Evolutionary conservation across 2,888 invertebrate species (phyloP).

Genomic region (Drosophila merina): DNA sequence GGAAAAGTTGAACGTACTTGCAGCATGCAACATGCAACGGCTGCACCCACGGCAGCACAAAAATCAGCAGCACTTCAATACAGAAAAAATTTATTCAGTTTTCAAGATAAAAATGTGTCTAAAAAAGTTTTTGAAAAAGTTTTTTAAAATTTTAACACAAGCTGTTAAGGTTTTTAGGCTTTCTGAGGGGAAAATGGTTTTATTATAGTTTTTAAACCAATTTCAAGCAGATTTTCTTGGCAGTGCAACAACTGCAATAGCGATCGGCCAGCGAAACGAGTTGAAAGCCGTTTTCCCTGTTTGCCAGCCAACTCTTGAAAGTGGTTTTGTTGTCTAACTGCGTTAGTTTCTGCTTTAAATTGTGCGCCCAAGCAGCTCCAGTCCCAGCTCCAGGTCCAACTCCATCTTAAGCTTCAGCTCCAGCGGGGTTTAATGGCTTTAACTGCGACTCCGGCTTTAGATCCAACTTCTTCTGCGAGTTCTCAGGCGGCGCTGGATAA

Average conservation of each 20-base stretch:
- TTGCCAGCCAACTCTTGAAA: conserved; percentile 73
- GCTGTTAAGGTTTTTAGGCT: neutral
- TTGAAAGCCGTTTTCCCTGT: conserved; percentile 79
- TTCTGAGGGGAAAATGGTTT: neutral
- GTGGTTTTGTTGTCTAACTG: conserved; percentile 77
- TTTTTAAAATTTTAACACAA: neutral
- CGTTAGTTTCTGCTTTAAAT: conserved; percentile 78
- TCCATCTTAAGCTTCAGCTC: conserved; percentile 3
- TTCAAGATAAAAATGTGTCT: neutral
- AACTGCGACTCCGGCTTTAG: conserved; percentile 28
- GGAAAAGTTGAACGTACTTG: conserved; percentile 79
- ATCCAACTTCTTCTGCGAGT: conserved; percentile 34
- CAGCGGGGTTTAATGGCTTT: conserved; percentile 58
- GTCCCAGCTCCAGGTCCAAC: conserved; percentile 26
- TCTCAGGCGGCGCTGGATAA: conserved; percentile 44
- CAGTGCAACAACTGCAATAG: conserved; percentile 36
- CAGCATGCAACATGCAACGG: conserved; percentile 75
- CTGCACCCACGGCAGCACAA: conserved; percentile 72
- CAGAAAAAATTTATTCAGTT: conserved; percentile 4
- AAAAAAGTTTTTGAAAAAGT: neutral
- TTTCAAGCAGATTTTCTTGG: neutral
- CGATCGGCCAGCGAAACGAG: conserved; percentile 60
- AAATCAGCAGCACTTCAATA: conserved; percentile 26
- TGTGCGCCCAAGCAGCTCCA: conserved; percentile 60
- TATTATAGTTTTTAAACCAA: neutral